These are phyloP conservation scores for Hippasteria phrygiana DNA, from an alignment of 53 echinoderm and acorn worm genomes.

Conservation along the genomic window DNA sequence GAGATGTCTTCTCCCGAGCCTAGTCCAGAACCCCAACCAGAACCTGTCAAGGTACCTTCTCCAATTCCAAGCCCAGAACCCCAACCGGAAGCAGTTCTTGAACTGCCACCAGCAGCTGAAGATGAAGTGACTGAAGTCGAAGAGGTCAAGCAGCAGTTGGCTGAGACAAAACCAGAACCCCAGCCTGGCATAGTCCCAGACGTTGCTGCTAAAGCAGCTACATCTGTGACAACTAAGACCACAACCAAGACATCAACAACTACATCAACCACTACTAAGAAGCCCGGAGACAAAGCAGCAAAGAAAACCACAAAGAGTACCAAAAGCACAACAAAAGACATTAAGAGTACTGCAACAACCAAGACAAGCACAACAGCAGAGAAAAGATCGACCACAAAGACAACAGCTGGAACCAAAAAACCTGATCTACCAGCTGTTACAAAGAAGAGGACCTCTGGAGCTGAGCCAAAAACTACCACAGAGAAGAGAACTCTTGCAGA, in stretches of 20 bases:
- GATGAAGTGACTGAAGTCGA: slow-evolving; percentile 8
- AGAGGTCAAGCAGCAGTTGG: not conserved
- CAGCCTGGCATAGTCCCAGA: slow-evolving; percentile 12
- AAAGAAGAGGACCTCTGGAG: slow-evolving; percentile 31
- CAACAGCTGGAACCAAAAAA: slow-evolving; percentile 16
- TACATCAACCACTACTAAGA: slow-evolving; percentile 45
- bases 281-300: slow-evolving; percentile 41
- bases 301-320: slow-evolving; percentile 57
- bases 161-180: slow-evolving; percentile 11
- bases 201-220: slow-evolving; percentile 8
- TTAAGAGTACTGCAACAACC: slow-evolving; percentile 47
- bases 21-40: slow-evolving; percentile 31
- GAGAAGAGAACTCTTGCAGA: slow-evolving; percentile 45
- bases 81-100: slow-evolving; percentile 7
- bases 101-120: not conserved
- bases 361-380: slow-evolving; percentile 51
- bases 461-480: slow-evolving; percentile 1
- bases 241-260: slow-evolving; percentile 18
- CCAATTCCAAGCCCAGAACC: slow-evolving; percentile 29
- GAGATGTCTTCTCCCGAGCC: slow-evolving; percentile 28
- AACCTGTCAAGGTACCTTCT: slow-evolving; percentile 23
- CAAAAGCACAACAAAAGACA: slow-evolving; percentile 61
- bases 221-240: slow-evolving; percentile 53
- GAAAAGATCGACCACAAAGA: slow-evolving; percentile 57
- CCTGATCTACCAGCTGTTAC: not conserved